Percentiles rank a stretch among this genome's conserved stretches.
Conservation (phyloP, 30 jellyfish, hydroid and myxozoan genomes). For the Chrysaora quinquecirrha region DNA sequence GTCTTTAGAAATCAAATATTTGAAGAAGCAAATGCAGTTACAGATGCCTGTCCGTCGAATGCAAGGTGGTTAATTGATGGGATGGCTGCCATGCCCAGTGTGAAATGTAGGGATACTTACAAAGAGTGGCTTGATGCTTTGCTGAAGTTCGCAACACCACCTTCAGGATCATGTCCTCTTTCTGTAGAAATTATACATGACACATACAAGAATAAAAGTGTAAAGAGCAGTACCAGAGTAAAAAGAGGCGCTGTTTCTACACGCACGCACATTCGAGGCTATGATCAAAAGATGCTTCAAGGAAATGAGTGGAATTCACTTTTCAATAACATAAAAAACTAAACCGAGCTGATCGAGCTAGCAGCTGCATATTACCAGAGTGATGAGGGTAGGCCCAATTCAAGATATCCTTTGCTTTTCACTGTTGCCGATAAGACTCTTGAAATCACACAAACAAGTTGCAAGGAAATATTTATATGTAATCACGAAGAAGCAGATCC, state of each 20-base stretch:
- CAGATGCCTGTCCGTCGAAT: conserved; percentile 15
- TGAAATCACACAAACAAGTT: conserved; percentile 12
- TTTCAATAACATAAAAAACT: conserved; percentile 16
- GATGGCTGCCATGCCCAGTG: conserved; percentile 28
- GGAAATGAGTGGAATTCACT: conserved; percentile 26
- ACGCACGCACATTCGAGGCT: conserved; percentile 15
- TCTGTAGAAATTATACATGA: conserved; percentile 26
- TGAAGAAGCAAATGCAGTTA: conserved; percentile 27
- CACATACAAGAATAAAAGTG: not conserved
- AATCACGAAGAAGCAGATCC: conserved; percentile 25
- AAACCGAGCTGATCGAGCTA: conserved; percentile 1
- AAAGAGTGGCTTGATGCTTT: conserved; percentile 24
- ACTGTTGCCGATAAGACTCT: not conserved
- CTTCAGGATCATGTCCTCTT: conserved; percentile 5
- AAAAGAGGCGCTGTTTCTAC: not conserved
- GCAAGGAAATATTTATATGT: not conserved
- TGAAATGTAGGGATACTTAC: conserved; percentile 14
- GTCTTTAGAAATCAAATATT: conserved; percentile 21
- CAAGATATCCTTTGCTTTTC: not conserved
- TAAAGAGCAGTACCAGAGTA: conserved; percentile 1
- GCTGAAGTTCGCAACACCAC: conserved; percentile 13
- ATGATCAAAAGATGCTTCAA: conserved; percentile 36
- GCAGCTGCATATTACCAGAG: conserved; percentile 25
- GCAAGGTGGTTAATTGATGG: no score
- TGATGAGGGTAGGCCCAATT: not conserved